Conservation (phyloP, 2,888 invertebrate genomes). For the Coelogynopora nodosa region DNA sequence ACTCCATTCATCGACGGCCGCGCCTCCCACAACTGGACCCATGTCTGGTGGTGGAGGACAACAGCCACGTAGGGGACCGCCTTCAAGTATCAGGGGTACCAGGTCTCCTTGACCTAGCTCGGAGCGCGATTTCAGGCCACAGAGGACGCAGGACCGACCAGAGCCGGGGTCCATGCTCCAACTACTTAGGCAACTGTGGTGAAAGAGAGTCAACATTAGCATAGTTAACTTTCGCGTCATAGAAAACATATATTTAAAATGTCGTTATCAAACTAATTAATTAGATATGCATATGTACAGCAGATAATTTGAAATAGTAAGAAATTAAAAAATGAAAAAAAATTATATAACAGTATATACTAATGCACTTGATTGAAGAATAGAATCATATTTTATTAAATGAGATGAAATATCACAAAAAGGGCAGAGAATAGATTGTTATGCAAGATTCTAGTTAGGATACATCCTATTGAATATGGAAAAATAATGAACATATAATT, state of each 20-base stretch:
- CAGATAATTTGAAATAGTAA: no score
- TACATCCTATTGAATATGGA: not conserved
- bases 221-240: no score
- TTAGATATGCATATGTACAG: no score
- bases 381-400: no score
- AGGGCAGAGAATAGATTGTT: no score
- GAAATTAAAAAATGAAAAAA: no score
- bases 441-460: no score
- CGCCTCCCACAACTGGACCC: not conserved
- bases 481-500: not conserved
- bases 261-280: no score
- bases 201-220: not conserved
- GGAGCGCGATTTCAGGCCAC: slow-evolving; percentile 4
- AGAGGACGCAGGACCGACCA: slow-evolving; percentile 31
- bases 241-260: no score
- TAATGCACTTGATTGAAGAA: no score
- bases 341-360: no score
- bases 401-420: no score
- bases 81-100: not conserved
- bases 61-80: not conserved
- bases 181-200: not conserved
- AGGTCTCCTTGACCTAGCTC: slow-evolving; percentile 35
- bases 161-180: slow-evolving; percentile 1
- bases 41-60: slow-evolving; percentile 5
- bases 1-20: not conserved